These are phyloP conservation scores for Pica pica DNA, from an alignment of 2,113 vertebrate genomes.

Conservation along the genomic window DNA sequence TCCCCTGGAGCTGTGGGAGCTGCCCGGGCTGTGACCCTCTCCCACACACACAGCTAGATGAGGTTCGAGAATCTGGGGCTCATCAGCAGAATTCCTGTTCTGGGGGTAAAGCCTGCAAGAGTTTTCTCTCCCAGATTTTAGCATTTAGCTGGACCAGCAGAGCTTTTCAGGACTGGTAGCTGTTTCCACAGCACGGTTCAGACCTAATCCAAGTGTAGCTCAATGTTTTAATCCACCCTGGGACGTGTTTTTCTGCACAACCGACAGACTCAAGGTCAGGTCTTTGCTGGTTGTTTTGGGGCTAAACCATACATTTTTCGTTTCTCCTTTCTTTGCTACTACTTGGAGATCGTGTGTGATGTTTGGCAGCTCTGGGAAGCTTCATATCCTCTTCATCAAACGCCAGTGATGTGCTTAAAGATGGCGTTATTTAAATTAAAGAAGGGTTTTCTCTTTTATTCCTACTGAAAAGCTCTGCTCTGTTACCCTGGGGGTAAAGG, in stretches of 20 bases:
- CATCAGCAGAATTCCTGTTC: neutral
- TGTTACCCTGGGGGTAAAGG: neutral
- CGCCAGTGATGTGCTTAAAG: neutral
- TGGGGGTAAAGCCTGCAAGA: neutral
- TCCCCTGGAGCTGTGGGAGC: rapidly evolving
- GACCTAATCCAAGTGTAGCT: neutral
- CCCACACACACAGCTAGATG: rapidly evolving
- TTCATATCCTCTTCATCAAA: neutral
- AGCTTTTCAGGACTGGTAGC: neutral
- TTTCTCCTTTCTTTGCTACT: neutral
- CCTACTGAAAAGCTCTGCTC: neutral
- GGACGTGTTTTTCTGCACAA: neutral
- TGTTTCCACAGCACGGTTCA: neutral
- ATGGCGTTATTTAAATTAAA: neutral
- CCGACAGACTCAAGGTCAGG: neutral
- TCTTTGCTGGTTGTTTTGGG: neutral
- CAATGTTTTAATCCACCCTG: neutral
- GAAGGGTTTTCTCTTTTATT: neutral
- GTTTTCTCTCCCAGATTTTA: neutral
- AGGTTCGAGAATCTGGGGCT: neutral
- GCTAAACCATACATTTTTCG: neutral
- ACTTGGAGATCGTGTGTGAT: neutral
- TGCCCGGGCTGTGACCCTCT: neutral
- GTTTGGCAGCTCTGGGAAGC: neutral
- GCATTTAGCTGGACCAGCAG: rapidly evolving